Evolutionary conservation across 2,888 invertebrate species (phyloP).

Genomic region (Lamellibrachia satsuma): DNA sequence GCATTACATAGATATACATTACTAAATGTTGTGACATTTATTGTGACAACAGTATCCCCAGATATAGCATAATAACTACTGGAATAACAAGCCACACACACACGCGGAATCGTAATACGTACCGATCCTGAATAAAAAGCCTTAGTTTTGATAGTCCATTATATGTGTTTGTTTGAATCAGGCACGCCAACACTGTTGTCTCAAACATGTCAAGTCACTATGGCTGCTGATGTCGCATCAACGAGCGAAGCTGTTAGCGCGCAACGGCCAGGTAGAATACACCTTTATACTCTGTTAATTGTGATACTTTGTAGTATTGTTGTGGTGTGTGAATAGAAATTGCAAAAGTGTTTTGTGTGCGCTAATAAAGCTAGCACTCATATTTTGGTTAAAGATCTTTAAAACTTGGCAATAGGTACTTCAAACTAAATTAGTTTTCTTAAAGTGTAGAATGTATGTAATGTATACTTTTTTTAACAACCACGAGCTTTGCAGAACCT

Average conservation of each 20-base stretch:
- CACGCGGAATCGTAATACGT: too few relatives aligned
- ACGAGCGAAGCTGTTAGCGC: conserved; percentile 42
- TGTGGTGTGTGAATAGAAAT: too few relatives aligned
- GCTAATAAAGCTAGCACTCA: too few relatives aligned
- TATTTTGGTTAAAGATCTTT: too few relatives aligned
- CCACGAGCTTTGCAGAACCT: not conserved
- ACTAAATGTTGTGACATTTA: too few relatives aligned
- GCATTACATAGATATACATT: too few relatives aligned
- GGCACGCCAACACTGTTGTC: conserved; percentile 13
- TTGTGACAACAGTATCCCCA: too few relatives aligned
- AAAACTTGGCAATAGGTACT: not conserved
- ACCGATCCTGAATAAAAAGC: too few relatives aligned
- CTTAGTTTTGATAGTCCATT: not conserved
- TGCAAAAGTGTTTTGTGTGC: not conserved
- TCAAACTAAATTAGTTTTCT: not conserved
- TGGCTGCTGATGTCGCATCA: conserved; percentile 48
- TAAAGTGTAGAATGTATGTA: not conserved
- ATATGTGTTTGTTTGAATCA: not conserved
- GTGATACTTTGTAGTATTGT: too few relatives aligned
- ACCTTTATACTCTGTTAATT: not conserved
- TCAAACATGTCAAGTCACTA: conserved; percentile 46
- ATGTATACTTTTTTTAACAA: not conserved
- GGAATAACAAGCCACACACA: not conserved
- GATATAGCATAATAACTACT: not conserved
- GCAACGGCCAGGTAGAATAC: conserved; percentile 41